Evolutionary conservation across 2,888 invertebrate species (phyloP), one percentile per base, ranked within the genome.

Genomic region (Campaea margaritaria): DNA sequence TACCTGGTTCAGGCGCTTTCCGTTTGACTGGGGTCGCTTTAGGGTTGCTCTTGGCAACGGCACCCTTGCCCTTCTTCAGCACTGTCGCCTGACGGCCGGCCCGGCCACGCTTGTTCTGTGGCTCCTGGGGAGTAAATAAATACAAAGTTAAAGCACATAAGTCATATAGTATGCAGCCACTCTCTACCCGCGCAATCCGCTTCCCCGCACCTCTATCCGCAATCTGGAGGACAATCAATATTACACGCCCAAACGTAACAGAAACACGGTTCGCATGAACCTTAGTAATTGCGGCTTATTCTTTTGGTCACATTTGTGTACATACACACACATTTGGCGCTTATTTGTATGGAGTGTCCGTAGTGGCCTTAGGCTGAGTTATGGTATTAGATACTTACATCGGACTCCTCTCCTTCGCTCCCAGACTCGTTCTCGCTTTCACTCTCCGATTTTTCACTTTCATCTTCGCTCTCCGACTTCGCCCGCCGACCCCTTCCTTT

Each of bases 391-490:
- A n/a, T 39, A 86, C 91, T 90, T 14, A 93, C 93, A 67, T 93
- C 93, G 12, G 93, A 93, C 68, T 92, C 93, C 57, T 91, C 91
- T 9, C 80, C 92, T 42, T 93, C 93, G 75, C 91, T 91, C 58
- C 76, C 93, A 10, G 91, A 91, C 69, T 87, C 91, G 47, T 81
- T 83, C 46, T 91, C 91, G 62, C 87, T 90, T 66, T 90, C 91
- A 51, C 90, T 91, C 75, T 93, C 91, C 1, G 91, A 91, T 73
- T 91, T 91, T 52, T 93, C 93, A 53, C 92, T 91, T 69, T 93
- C 93, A 51, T 93, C 93, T 31, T 93, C 93, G 48, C 93, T 93
- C 59, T 93, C 93, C 0, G 92, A 91, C 68, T 83, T 86, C 41
- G 89, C 89, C 55, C 83, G 83, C 45, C 82, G 81, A 3, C 91